Evolutionary conservation across 1,140 invertebrate genomes (phyloP).

Genomic region (Amphibalanus amphitrite): DNA sequence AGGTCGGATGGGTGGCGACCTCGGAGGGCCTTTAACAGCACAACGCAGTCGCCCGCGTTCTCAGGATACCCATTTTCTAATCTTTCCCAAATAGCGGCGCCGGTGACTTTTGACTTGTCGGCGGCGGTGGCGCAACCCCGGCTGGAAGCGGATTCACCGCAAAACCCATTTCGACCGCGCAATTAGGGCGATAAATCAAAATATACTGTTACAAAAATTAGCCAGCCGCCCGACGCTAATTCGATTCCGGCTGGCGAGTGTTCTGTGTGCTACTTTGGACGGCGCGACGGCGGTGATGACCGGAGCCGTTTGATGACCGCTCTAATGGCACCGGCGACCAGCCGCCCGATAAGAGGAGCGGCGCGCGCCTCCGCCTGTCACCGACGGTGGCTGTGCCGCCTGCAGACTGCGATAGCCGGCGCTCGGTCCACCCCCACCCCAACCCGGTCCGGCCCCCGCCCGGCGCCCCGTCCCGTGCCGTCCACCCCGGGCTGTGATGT

Average conservation of each 20-base stretch:
- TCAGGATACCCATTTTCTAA: not conserved
- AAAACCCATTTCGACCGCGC: not conserved
- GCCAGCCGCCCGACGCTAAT: not conserved
- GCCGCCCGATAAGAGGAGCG: not conserved
- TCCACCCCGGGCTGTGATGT: not conserved
- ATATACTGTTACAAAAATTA: constrained; percentile 2
- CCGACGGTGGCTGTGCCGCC: not conserved
- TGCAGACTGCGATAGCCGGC: not conserved
- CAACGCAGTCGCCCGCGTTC: not conserved
- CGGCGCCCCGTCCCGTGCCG: too few relatives aligned
- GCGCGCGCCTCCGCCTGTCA: not conserved
- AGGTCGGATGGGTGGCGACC: not conserved
- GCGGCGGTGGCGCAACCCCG: not conserved
- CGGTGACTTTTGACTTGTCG: not conserved
- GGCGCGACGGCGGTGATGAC: too few relatives aligned
- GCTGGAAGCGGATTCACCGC: not conserved
- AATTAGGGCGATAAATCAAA: not conserved
- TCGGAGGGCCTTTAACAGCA: not conserved
- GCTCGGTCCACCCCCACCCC: not conserved
- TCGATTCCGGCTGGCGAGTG: not conserved
- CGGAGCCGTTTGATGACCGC: not conserved
- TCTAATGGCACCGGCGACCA: not conserved
- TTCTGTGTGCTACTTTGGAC: not conserved
- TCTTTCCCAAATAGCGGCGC: not conserved
- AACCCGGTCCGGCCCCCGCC: not conserved